Conservation (phyloP, 2,888 invertebrate genomes). For the Allygus modestus region DNA sequence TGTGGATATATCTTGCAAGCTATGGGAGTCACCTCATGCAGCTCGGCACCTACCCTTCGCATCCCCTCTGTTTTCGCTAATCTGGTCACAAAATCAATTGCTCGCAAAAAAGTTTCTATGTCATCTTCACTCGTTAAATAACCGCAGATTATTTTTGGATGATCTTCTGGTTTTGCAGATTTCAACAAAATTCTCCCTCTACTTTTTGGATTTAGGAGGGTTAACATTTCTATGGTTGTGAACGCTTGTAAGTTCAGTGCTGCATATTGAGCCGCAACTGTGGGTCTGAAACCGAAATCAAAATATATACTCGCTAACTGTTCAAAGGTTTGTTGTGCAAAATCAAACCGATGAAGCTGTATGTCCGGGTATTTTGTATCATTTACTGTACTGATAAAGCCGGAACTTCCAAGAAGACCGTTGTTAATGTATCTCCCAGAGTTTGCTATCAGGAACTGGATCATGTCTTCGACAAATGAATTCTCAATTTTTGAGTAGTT, state of each 20-base stretch:
- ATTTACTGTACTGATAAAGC: conserved; percentile 30
- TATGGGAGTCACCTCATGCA: conserved; percentile 18
- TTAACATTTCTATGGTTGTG: conserved; percentile 6
- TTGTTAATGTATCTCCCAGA: conserved; percentile 4
- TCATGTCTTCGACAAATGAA: not conserved
- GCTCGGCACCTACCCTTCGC: conserved; percentile 18
- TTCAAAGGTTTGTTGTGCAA: conserved; percentile 32
- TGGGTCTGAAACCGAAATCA: conserved; percentile 48
- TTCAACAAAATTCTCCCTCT: conserved; percentile 37
- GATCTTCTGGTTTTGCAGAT: conserved; percentile 15
- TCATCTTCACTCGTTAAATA: conserved; percentile 34
- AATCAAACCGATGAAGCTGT: conserved; percentile 17
- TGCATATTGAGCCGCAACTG: conserved; percentile 32
- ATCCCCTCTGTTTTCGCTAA: conserved; percentile 30
- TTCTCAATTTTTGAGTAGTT: conserved; percentile 19
- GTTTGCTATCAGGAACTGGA: not conserved
- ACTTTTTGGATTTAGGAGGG: conserved; percentile 46
- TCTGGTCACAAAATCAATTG: conserved; percentile 30
- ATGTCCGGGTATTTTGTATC: conserved; percentile 40
- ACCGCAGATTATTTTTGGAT: conserved; percentile 44
- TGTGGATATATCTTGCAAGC: conserved; percentile 38
- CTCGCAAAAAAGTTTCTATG: conserved; percentile 14
- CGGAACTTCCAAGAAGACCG: conserved; percentile 22
- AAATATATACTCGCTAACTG: conserved; percentile 56
- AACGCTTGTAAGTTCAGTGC: not conserved